Percentiles rank a stretch among this genome's conserved stretches.
These are phyloP conservation scores for Sebastes trivittatus DNA, from an alignment of 2,797 vertebrate species.

Conservation along the genomic window DNA sequence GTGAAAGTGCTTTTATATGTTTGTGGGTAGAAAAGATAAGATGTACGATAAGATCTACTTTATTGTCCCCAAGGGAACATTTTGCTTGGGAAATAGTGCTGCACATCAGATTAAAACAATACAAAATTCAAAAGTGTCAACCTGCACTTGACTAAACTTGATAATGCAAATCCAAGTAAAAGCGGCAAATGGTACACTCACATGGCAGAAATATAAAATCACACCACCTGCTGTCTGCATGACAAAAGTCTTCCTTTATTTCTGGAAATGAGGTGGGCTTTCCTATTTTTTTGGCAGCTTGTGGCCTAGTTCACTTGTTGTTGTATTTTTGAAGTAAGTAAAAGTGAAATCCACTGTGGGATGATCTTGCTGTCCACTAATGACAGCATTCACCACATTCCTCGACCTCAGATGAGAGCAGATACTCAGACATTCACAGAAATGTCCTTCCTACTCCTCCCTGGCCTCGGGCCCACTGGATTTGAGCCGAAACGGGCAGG, in stretches of 20 bases:
- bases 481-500: slow-evolving; percentile 37
- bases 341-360: background rate
- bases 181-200: background rate
- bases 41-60: too few species aligned
- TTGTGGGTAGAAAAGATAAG: background rate
- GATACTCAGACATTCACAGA: slow-evolving; percentile 59
- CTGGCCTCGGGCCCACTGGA: slow-evolving; percentile 52
- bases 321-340: background rate
- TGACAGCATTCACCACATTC: slow-evolving; percentile 43
- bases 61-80: too few species aligned
- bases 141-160: background rate
- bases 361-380: slow-evolving; percentile 11
- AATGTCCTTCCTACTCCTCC: slow-evolving; percentile 64
- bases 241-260: background rate
- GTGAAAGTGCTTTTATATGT: background rate
- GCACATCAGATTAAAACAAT: too few species aligned
- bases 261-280: background rate
- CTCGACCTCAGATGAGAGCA: slow-evolving; percentile 34
- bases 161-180: slow-evolving; percentile 1
- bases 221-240: background rate
- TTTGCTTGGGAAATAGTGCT: too few species aligned
- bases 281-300: background rate
- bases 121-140: background rate
- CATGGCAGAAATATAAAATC: background rate
- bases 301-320: background rate